Evolutionary conservation across 2,888 invertebrate species (phyloP), one percentile per base, ranked within the genome.

Genomic region (Cantharis rustica): DNA sequence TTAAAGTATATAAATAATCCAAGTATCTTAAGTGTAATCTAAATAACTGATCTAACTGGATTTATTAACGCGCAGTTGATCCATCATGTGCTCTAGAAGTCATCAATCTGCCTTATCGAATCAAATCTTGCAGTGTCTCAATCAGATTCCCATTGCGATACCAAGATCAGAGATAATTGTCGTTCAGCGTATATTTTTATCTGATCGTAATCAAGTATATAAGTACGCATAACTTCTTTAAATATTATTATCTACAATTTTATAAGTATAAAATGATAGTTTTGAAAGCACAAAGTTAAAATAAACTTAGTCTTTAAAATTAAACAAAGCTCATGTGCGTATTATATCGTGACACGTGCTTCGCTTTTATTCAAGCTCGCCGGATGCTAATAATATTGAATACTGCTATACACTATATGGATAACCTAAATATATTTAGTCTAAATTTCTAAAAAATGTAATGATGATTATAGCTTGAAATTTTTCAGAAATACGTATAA

Each of bases 71-170:
- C 79, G 77, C 79, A 72, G 76, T 79, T 80, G 82, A 81, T 82
- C 75, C 81, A 82, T 82, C 81, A 80, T 76, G 79, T 81, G 81
- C 80, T 77, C 73, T 79, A 79, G 78, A 79, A 80, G 81, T 80
- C 83, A 83, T 83, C 82, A 82, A 83, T 84, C 82, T 79, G 79
- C 79, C 81, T 78, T 80, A 80, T 82, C 80, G 31, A 27, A 70
- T 75, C 74, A 75, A 64, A 75, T 79, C 76, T 76, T 81, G 81
- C 81, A 83, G 83, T 81, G 84, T 84, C 84, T 84, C 83, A 85
- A 85, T 85, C 85, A 84, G 85, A 85, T 85, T 80, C 84, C 82
- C 80, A 81, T 79, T 77, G 82, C 79, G 85, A 84, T 85, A 84
- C 84, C 83, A 81, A 68, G 69, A 68, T 16, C 73, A 82, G 80